Conservation (phyloP, 2,797 vertebrate genomes). For the Acrossocheilus fasciatus region DNA sequence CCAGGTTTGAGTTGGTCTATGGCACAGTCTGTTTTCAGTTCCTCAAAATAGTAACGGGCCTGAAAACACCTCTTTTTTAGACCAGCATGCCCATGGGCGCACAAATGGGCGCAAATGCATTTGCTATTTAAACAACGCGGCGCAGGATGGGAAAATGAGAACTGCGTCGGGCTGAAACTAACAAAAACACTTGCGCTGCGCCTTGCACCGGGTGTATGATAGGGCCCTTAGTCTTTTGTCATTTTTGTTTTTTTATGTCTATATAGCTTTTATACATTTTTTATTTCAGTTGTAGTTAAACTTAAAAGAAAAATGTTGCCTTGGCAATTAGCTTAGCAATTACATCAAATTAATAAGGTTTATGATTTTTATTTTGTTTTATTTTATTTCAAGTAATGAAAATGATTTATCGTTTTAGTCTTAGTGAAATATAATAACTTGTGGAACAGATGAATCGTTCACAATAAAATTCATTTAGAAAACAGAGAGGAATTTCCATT, state of each 20-base stretch:
- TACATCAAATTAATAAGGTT: not conserved
- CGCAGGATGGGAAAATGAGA: too few relatives aligned
- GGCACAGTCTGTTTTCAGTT: too few relatives aligned
- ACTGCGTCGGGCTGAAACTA: too few relatives aligned
- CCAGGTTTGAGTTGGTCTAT: too few relatives aligned
- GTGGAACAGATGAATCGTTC: not conserved
- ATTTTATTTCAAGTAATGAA: not conserved
- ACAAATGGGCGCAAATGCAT: too few relatives aligned
- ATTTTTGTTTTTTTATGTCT: not conserved
- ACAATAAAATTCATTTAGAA: not conserved
- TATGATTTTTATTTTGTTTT: not conserved
- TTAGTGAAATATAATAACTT: not conserved
- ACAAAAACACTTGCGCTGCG: too few relatives aligned
- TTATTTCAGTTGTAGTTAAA: not conserved
- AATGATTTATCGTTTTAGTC: not conserved
- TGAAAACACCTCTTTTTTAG: too few relatives aligned
- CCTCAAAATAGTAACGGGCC: too few relatives aligned
- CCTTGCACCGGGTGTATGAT: too few relatives aligned
- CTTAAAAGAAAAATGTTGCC: not conserved
- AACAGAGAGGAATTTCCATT: not conserved
- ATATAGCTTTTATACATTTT: not conserved
- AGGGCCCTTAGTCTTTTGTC: not conserved
- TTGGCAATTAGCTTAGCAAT: not conserved
- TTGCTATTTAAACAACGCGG: too few relatives aligned
- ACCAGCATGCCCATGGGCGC: too few relatives aligned